A percentile compares a stretch with the other conserved stretches of the same genome.
Conservation (phyloP, 2,113 vertebrate species). For the Calcarius ornatus region DNA sequence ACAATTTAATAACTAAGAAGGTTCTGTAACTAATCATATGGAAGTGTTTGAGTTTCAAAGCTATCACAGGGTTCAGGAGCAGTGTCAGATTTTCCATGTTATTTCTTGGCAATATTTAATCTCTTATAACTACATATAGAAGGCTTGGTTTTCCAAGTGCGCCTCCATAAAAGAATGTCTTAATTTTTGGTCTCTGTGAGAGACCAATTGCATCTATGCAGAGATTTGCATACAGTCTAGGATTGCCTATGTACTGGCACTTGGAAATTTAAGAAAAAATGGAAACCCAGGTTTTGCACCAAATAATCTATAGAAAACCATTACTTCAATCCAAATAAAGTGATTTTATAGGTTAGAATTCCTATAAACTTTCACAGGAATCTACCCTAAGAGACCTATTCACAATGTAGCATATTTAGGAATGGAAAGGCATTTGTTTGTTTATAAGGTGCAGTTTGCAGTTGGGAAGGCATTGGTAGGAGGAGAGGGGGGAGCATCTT, state of each 20-base stretch:
- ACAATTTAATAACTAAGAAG: not conserved
- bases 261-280: not conserved
- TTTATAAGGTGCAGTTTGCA: not conserved
- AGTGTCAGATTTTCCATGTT: not conserved
- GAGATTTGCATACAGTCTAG: not conserved
- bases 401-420: accelerated
- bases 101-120: not conserved
- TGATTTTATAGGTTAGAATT: not conserved
- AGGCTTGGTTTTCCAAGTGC: not conserved
- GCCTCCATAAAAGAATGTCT: not conserved
- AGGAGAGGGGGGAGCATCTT: accelerated
- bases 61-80: not conserved
- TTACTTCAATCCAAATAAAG: not conserved
- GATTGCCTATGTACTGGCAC: not conserved
- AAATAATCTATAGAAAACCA: not conserved
- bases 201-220: not conserved
- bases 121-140: not conserved
- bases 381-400: not conserved
- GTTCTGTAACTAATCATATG: not conserved
- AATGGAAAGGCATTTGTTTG: not conserved
- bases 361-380: not conserved
- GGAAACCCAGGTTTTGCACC: not conserved
- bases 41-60: not conserved
- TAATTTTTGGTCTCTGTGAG: not conserved
- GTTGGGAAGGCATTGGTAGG: accelerated